Conservation (phyloP, 2,113 vertebrate species). For the Ceyx cyanopectus region DNA sequence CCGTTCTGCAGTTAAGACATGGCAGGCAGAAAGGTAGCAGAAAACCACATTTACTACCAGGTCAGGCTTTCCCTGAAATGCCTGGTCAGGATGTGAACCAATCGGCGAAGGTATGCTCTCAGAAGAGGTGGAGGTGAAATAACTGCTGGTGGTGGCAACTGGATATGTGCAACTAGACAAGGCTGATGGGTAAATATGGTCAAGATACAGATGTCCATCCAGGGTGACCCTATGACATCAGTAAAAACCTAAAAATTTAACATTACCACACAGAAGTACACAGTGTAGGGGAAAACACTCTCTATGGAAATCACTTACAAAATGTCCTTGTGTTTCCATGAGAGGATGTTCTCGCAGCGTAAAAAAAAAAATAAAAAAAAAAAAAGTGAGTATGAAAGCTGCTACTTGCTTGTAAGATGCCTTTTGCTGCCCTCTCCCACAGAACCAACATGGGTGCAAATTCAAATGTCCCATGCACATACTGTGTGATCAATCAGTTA, state of each 20-base stretch:
- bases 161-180: not conserved
- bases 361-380: not conserved
- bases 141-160: not conserved
- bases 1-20: fast-evolving
- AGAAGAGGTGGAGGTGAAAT: not conserved
- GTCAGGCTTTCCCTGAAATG: not conserved
- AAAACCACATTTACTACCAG: not conserved
- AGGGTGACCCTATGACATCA: not conserved
- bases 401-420: not conserved
- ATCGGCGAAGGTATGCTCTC: fast-evolving
- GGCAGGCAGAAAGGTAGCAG: not conserved
- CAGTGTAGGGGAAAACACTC: too few relatives aligned
- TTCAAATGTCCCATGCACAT: not conserved
- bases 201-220: not conserved
- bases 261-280: fast-evolving
- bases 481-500: not conserved
- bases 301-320: too few relatives aligned
- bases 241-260: not conserved
- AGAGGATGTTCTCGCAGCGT: too few relatives aligned
- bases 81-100: not conserved
- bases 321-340: too few relatives aligned
- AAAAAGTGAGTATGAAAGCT: not conserved
- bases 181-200: not conserved
- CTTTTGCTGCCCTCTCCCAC: not conserved
- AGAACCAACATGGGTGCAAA: not conserved